Percentiles rank a stretch among this genome's conserved stretches.
These are phyloP conservation scores for Cherax quadricarinatus DNA, from an alignment of 1,140 invertebrate species.

Conservation along the genomic window DNA sequence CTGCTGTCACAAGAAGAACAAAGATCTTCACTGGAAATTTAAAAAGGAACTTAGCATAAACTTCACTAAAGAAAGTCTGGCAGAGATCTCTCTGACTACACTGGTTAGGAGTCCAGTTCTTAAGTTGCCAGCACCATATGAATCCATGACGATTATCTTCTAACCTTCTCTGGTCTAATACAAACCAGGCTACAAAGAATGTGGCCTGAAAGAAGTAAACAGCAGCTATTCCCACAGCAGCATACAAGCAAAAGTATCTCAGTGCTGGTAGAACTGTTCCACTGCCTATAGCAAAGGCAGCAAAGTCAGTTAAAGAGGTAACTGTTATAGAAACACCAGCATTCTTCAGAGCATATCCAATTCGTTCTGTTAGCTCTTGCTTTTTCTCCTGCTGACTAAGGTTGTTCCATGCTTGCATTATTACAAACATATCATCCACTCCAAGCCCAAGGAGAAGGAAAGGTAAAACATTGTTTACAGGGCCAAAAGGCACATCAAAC, in stretches of 20 bases:
- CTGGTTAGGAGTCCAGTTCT: constrained; percentile 77
- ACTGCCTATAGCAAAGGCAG: constrained; percentile 83
- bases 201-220: constrained; percentile 80
- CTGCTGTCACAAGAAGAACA: constrained; percentile 77
- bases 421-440: constrained; percentile 89
- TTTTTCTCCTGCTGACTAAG: constrained; percentile 74
- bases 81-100: constrained; percentile 79
- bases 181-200: constrained; percentile 80
- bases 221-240: constrained; percentile 79
- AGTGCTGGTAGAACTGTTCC: constrained; percentile 79
- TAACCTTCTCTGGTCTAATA: constrained; percentile 79
- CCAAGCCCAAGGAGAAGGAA: constrained; percentile 89
- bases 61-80: constrained; percentile 78
- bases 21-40: constrained; percentile 76
- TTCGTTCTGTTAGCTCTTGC: constrained; percentile 75
- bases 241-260: constrained; percentile 79
- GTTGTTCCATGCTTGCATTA: constrained; percentile 76
- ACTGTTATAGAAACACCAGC: constrained; percentile 85
- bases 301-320: constrained; percentile 83
- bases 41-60: constrained; percentile 78
- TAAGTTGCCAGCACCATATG: constrained; percentile 75
- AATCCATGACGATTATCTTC: constrained; percentile 78
- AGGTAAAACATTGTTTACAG: constrained; percentile 88
- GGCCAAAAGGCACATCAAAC: constrained; percentile 86
- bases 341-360: constrained; percentile 78